phyloP scores from a whole-genome alignment of 2,113 vertebrate species.

The Cavia aperea region DNA sequence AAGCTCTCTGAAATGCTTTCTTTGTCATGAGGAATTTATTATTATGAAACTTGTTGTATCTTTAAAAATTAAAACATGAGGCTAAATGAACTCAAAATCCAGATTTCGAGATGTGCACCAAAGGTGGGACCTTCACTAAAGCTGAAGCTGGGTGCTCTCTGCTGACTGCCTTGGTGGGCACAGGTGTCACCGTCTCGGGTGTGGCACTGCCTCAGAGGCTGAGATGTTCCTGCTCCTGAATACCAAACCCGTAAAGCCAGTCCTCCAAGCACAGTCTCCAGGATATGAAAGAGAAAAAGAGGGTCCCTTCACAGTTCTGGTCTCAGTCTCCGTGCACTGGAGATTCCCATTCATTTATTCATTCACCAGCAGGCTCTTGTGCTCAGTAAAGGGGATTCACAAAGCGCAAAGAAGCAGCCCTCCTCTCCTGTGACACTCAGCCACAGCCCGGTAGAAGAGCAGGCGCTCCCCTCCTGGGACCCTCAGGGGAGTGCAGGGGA shows the following conservation, averaged over 20 bases:
- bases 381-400: not conserved
- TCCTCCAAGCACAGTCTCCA: not conserved
- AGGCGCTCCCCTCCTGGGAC: not conserved
- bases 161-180: not conserved
- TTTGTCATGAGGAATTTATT: not conserved
- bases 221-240: not conserved
- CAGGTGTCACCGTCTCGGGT: not conserved
- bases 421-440: not conserved
- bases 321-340: not conserved
- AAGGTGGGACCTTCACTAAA: not conserved
- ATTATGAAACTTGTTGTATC: not conserved
- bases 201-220: not conserved
- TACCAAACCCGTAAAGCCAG: not conserved
- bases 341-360: not conserved
- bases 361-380: not conserved
- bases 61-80: slow-evolving; percentile 23
- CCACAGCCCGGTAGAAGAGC: not conserved
- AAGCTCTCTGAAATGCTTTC: not conserved
- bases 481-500: not conserved
- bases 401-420: not conserved
- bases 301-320: not conserved
- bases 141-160: not conserved
- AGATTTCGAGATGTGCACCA: not conserved
- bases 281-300: not conserved
- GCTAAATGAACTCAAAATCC: not conserved